A percentile compares a stretch with the other conserved stretches of the same genome.
phyloP scores from a whole-genome alignment of 2,888 invertebrate genomes.

The Trichacis sp. region DNA sequence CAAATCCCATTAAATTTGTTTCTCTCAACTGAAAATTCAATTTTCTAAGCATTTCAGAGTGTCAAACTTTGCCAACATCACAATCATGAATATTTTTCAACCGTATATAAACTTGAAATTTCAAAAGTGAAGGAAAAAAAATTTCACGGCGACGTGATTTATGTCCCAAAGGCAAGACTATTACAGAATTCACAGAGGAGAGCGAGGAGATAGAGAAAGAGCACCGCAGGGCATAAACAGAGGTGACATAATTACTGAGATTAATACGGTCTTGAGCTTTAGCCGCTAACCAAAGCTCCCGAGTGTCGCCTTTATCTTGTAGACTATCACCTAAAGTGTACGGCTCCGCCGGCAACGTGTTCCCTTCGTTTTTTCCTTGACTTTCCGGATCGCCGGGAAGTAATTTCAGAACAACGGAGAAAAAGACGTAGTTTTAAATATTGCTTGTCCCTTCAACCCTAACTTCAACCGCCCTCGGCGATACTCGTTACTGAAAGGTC shows the following conservation, averaged over 20 bases:
- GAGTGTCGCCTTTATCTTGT: conserved; percentile 49
- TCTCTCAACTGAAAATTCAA: too few relatives aligned
- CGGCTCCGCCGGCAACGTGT: conserved; percentile 22
- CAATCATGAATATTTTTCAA: too few relatives aligned
- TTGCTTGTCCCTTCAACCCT: conserved; percentile 58
- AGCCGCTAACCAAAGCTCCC: conserved; percentile 43
- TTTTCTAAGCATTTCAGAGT: too few relatives aligned
- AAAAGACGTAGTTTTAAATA: conserved; percentile 57
- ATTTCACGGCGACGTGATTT: not conserved
- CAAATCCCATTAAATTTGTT: too few relatives aligned
- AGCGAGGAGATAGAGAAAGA: not conserved
- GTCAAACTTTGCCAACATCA: too few relatives aligned
- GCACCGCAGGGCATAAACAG: conserved; percentile 53
- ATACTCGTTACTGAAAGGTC: conserved; percentile 1
- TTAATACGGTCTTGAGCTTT: conserved; percentile 61
- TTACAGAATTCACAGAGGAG: not conserved
- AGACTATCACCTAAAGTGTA: conserved; percentile 52
- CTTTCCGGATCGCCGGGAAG: conserved; percentile 51
- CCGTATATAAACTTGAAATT: too few relatives aligned
- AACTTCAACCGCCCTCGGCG: conserved; percentile 43
- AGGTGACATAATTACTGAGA: conserved; percentile 65
- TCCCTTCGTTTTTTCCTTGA: conserved; percentile 22
- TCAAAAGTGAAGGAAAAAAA: not conserved
- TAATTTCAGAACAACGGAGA: conserved; percentile 57
- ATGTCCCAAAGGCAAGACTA: conserved; percentile 2